phyloP scores from a whole-genome alignment of 2,113 vertebrate genomes.

The Hippocampus mohnikei region DNA sequence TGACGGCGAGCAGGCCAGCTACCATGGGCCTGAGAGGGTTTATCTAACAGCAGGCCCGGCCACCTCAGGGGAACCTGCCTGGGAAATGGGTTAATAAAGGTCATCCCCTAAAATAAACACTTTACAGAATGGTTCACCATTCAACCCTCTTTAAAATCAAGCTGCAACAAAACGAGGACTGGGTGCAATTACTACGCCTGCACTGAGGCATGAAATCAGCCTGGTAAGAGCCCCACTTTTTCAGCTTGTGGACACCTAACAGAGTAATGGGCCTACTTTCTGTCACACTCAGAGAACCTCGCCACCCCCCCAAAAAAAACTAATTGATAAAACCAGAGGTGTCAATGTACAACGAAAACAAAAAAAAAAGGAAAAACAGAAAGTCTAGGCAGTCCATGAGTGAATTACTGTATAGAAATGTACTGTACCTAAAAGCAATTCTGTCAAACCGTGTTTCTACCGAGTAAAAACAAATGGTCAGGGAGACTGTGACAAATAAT shows the following conservation, averaged over 20 bases:
- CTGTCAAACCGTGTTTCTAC: constrained; percentile 54
- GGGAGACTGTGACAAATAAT: constrained; percentile 58
- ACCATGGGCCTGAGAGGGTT: constrained; percentile 79
- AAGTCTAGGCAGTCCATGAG: constrained; percentile 54
- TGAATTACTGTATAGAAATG: constrained; percentile 47
- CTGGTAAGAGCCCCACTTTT: constrained; percentile 73
- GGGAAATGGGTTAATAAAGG: constrained; percentile 98
- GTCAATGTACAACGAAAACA: constrained; percentile 68
- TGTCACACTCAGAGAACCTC: constrained; percentile 49
- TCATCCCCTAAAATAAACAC: constrained; percentile 94
- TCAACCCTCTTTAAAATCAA: constrained; percentile 96
- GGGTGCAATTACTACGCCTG: constrained; percentile 93
- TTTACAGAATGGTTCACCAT: constrained; percentile 93
- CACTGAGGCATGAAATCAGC: constrained; percentile 95
- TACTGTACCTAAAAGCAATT: constrained; percentile 53
- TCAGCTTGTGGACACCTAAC: constrained; percentile 52
- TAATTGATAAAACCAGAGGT: constrained; percentile 70
- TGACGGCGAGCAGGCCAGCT: constrained; percentile 78
- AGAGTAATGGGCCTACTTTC: constrained; percentile 63
- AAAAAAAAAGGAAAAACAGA: constrained; percentile 60
- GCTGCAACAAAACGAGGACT: constrained; percentile 90
- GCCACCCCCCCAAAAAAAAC: neutral
- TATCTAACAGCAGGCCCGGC: constrained; percentile 78
- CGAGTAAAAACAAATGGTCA: constrained; percentile 54
- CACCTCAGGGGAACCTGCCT: constrained; percentile 82